These are phyloP conservation scores for Nerophis ophidion DNA, from an alignment of 2,113 vertebrate species.

Conservation along the genomic window DNA sequence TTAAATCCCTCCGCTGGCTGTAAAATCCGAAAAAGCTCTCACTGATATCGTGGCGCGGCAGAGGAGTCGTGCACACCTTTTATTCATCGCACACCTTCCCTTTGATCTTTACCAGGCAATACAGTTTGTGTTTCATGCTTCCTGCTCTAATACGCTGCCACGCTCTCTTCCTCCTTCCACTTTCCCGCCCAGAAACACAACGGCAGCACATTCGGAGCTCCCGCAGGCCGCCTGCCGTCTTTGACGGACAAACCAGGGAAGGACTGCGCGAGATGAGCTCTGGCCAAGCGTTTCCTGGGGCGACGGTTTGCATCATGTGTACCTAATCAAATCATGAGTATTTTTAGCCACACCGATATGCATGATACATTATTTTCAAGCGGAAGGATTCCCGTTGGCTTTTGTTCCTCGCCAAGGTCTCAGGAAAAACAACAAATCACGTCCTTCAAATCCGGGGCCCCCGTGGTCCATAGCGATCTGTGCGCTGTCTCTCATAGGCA, in stretches of 20 bases:
- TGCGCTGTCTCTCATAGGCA: conserved; percentile 65
- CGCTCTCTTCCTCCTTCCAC: conserved; percentile 38
- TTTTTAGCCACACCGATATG: conserved; percentile 22
- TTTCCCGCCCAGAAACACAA: conserved; percentile 50
- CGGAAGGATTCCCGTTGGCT: conserved; percentile 11
- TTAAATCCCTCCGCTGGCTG: conserved; percentile 40
- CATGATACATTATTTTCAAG: conserved; percentile 18
- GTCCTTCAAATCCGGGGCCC: conserved; percentile 63
- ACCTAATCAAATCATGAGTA: conserved; percentile 24
- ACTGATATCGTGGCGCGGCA: conserved; percentile 51
- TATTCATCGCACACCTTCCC: conserved; percentile 45
- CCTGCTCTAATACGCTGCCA: conserved; percentile 33
- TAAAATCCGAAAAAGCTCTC: conserved; percentile 34
- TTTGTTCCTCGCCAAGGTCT: neutral
- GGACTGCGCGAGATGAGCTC: conserved; percentile 32
- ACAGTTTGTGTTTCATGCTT: conserved; percentile 44
- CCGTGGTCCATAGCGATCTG: conserved; percentile 64
- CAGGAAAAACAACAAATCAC: conserved; percentile 25
- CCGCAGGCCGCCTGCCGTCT: conserved; percentile 46
- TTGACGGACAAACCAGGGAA: conserved; percentile 41
- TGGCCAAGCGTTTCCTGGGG: conserved; percentile 32
- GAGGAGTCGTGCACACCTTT: conserved; percentile 54
- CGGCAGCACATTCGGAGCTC: conserved; percentile 44
- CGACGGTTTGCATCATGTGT: conserved; percentile 43
- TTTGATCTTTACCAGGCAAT: conserved; percentile 66